A percentile compares a stretch with the other conserved stretches of the same genome.
These are phyloP conservation scores for Egretta garzetta DNA, from an alignment of 2,113 vertebrate species.

Conservation along the genomic window DNA sequence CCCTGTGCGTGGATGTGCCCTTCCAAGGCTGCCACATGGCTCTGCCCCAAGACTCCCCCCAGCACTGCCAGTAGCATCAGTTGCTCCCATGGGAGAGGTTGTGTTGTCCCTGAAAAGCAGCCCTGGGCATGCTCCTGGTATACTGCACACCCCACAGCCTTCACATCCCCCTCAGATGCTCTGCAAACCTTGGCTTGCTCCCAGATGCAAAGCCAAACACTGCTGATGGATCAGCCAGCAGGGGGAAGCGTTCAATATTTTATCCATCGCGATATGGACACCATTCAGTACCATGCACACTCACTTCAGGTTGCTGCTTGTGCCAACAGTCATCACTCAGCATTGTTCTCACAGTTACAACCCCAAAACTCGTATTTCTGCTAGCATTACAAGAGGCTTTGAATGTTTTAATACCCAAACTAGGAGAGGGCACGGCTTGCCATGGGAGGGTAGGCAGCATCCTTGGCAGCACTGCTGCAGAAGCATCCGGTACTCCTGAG, in stretches of 20 bases:
- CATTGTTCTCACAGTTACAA: not conserved
- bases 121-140: not conserved
- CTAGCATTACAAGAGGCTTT: not conserved
- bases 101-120: fast-evolving
- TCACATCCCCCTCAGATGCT: not conserved
- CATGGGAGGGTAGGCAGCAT: not conserved
- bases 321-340: not conserved
- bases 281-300: fast-evolving
- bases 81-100: not conserved
- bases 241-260: fast-evolving
- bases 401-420: not conserved
- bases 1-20: fast-evolving
- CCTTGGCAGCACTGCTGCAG: not conserved
- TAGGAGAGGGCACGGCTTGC: not conserved
- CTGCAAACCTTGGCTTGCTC: not conserved
- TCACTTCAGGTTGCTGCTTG: not conserved
- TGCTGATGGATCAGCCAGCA: not conserved
- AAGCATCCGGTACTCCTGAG: not conserved
- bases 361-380: not conserved
- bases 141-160: not conserved
- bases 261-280: not conserved
- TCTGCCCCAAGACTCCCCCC: not conserved
- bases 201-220: not conserved
- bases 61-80: not conserved
- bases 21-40: not conserved